Evolutionary conservation across 2,888 invertebrate genomes (phyloP), one percentile per base, ranked within the genome.

Genomic region (Euzophera pinguis): DNA sequence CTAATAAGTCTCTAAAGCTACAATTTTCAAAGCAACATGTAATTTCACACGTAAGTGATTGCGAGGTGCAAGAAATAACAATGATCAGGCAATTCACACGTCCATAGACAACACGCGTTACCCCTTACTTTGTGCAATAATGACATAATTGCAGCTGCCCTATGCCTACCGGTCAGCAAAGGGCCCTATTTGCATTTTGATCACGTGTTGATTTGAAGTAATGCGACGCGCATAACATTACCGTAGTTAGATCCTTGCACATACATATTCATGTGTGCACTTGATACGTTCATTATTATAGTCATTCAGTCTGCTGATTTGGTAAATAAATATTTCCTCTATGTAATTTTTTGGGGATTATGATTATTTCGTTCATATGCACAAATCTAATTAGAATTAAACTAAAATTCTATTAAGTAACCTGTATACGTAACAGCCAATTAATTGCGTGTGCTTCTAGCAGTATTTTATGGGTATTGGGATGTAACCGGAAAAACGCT

Each of bases 111-210:
- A n/a, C 42, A 27, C 49, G 43, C 45, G 52, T 51, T 58, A 53
- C 35, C 58, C 67, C 64, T 63, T 61, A 64, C 63, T 65, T 69
- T 62, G 62, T 68, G 66, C 67, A 71, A 73, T 82, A 80, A 83
- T 81, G 71, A 77, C 76, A 73, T 84, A 81, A 81, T 82, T 83
- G 78, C 73, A 62, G 39, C 38, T 39, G 69, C 66, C 61, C 66
- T 65, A 62, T 70, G 65, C 61, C 66, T 65, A 62, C 71, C 64
- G 70, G 64, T 68, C 63, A 58, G 57, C 76, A 78, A 79, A 78
- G 78, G 77, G 76, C 66, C 57, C 63, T 64, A 86, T 87, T 87
- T 84, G 81, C 86, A 88, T 88, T 81, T 84, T 83, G 82, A 87
- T 81, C 76, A 83, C 77, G 79, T 73, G 83, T 76, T 82, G 79